These are phyloP conservation scores for Drosophila tropicalis DNA, from an alignment of 1,140 invertebrate species.

Conservation along the genomic window DNA sequence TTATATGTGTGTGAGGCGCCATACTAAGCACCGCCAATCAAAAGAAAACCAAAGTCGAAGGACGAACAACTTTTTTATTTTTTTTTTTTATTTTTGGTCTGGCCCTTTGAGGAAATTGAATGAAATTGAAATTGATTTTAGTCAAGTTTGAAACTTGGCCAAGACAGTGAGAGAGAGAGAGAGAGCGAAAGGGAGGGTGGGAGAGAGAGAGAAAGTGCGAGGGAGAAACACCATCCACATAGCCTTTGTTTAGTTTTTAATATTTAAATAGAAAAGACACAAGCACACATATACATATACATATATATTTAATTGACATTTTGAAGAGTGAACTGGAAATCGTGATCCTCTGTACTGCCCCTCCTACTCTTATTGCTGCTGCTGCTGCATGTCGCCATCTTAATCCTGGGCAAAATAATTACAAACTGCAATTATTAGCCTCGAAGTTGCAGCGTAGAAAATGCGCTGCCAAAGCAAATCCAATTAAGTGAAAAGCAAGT, in stretches of 20 bases:
- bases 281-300: neutral
- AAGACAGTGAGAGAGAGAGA: neutral
- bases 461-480: slow-evolving; percentile 62
- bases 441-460: slow-evolving; percentile 27
- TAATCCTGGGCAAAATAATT: slow-evolving; percentile 71
- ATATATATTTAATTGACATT: slow-evolving; percentile 55
- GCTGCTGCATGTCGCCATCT: neutral
- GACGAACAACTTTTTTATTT: slow-evolving; percentile 38
- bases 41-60: slow-evolving; percentile 76
- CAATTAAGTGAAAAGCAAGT: slow-evolving; percentile 81
- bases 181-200: no score
- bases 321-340: slow-evolving; percentile 30
- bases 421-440: slow-evolving; percentile 80
- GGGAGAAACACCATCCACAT: neutral
- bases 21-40: slow-evolving; percentile 70
- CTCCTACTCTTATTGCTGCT: slow-evolving; percentile 9
- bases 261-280: slow-evolving; percentile 25
- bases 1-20: slow-evolving; percentile 18
- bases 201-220: neutral
- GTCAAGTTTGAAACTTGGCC: slow-evolving; percentile 44
- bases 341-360: neutral
- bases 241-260: slow-evolving; percentile 19
- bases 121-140: slow-evolving; percentile 79
- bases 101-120: slow-evolving; percentile 71
- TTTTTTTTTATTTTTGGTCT: neutral